Evolutionary conservation across 2,113 vertebrate genomes (phyloP), one percentile per base, ranked within the genome.

Genomic region (Bubalus kerabau): DNA sequence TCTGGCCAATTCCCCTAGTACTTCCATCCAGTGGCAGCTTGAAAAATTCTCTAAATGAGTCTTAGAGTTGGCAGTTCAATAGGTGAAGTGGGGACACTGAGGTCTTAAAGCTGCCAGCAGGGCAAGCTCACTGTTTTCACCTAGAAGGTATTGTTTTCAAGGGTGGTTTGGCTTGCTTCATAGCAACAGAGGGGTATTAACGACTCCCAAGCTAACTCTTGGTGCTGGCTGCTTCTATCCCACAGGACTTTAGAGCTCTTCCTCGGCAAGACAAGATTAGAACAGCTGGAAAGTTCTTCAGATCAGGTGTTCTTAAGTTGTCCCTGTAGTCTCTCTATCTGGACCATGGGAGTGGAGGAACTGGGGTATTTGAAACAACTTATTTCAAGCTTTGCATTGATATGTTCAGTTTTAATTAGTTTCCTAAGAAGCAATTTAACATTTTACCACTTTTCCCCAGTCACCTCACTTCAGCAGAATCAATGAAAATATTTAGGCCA

Each of bases 351-450:
- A 84, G 24, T 40, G 30, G 76, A 94, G 46, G 90, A 95, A 90
- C 7, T 46, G 30, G 59, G 56, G 52, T 6, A 3, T 78, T 62
- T 56, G 62, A 90, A 97, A 64, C 19, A 89, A 87, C 8, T 91
- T 60, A 93, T 59, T 88, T 90, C 54, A 86, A 88, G 71, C 43
- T 93, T 57, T 91, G 57, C 26, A 87, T 1, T 92, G 36, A 46
- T 92, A 90, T 74, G 96, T 97, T 64, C 74, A 81, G 8, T 96
- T 97, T 90, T 78, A 98, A 85, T 52, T 94, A 85, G 50, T 85
- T 95, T 95, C 87, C 95, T 94, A 88, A 83, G 84, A 98, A 97
- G 57, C 60, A 95, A n/a, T 67, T 21, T 88, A 87, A 82, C 36
- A 97, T 90, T 91, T 84, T 80, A 88, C 87, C 93, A 88, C 91